Conservation (phyloP, 2,797 vertebrate species). For the Mormyrus hasselquistii region DNA sequence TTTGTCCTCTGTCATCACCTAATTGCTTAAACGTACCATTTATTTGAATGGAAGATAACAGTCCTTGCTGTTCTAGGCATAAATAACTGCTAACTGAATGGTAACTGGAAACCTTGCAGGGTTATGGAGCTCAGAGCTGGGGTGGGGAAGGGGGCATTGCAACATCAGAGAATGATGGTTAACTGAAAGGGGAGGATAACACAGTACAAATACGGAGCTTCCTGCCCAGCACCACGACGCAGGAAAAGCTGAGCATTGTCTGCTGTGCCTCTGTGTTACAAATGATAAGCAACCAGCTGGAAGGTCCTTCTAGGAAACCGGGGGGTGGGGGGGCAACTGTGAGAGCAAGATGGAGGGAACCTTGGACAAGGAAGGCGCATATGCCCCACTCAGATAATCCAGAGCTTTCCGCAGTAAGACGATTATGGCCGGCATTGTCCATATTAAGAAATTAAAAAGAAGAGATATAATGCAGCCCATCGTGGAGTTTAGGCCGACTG, state of each 20-base stretch:
- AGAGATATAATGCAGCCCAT: not conserved
- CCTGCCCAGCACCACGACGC: not conserved
- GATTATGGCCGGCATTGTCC: conserved; percentile 20
- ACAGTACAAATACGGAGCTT: too few species aligned
- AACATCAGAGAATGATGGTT: not conserved
- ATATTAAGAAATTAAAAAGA: conserved; percentile 14
- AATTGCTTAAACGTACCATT: not conserved
- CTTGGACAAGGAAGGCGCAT: not conserved
- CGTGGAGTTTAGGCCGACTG: not conserved
- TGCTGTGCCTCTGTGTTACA: not conserved
- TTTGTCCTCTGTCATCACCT: not conserved
- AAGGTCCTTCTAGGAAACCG: not conserved
- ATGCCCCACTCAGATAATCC: conserved; percentile 24
- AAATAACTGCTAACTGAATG: conserved; percentile 4
- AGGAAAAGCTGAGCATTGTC: not conserved
- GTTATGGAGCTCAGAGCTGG: not conserved
- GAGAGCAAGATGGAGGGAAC: not conserved
- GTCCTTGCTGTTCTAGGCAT: not conserved
- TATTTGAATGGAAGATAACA: not conserved
- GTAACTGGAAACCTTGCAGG: not conserved
- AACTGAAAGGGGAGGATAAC: not conserved
- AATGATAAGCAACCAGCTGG: not conserved
- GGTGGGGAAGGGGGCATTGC: not conserved
- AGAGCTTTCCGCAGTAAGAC: conserved; percentile 25
- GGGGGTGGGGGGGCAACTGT: not conserved